Conservation (phyloP, 2,797 vertebrate species). For the Sebastes jordani region DNA sequence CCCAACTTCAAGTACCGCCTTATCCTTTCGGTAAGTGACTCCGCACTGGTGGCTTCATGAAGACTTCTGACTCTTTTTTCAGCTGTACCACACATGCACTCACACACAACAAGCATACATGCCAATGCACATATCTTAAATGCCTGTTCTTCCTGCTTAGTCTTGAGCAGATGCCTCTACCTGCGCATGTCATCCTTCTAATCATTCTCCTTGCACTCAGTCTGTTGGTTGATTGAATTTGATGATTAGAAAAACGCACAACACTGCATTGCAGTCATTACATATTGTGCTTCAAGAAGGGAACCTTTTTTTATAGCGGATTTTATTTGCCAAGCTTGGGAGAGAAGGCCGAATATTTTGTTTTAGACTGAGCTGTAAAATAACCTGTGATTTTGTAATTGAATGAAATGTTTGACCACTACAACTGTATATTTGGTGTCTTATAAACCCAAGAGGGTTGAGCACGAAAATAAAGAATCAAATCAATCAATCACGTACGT, state of each 20-base stretch:
- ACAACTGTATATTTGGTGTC: no score
- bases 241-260: no score
- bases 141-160: background rate
- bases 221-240: background rate
- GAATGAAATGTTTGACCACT: no score
- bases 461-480: background rate
- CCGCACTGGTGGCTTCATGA: background rate
- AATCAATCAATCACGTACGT: background rate
- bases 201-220: background rate
- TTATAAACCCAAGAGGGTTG: no score
- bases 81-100: background rate
- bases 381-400: no score
- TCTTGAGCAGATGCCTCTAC: constrained; percentile 1
- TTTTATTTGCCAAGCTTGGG: background rate
- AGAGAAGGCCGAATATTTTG: background rate
- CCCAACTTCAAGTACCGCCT: constrained; percentile 97
- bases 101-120: background rate
- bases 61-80: background rate
- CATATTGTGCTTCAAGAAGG: no score
- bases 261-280: no score
- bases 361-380: background rate
- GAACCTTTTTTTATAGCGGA: background rate
- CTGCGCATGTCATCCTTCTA: background rate
- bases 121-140: background rate
- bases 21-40: constrained; percentile 92